A percentile compares a stretch with the other conserved stretches of the same genome.
These are phyloP conservation scores for Acanthopleura granulata DNA, from an alignment of 2,888 invertebrate species.

Conservation along the genomic window DNA sequence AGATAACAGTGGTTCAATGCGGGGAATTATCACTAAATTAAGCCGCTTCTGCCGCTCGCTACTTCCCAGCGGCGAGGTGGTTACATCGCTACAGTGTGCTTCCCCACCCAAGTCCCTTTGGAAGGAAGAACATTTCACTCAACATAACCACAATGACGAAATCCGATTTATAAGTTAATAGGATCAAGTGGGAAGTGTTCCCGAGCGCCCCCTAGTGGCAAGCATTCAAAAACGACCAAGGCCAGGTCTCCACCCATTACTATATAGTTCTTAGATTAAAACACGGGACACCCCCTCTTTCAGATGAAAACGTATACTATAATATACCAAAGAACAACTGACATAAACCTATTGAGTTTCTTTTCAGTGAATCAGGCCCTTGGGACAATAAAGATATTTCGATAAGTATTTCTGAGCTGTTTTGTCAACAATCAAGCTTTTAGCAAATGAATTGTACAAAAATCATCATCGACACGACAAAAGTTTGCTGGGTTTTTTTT, in stretches of 20 bases:
- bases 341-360: too few relatives aligned
- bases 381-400: too few relatives aligned
- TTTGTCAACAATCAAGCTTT: too few relatives aligned
- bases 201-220: background rate
- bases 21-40: background rate
- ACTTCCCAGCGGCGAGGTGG: background rate
- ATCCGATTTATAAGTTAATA: slow-evolving; percentile 3
- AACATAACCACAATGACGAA: slow-evolving; percentile 1
- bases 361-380: too few relatives aligned
- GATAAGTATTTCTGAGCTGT: too few relatives aligned
- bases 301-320: too few relatives aligned
- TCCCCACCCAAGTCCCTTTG: background rate
- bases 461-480: too few relatives aligned
- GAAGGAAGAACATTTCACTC: background rate
- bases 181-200: background rate
- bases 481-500: too few relatives aligned
- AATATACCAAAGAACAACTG: too few relatives aligned
- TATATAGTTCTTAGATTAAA: background rate
- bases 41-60: background rate
- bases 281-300: too few relatives aligned
- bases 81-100: too few relatives aligned
- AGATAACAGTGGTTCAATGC: background rate
- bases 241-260: background rate
- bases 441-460: too few relatives aligned
- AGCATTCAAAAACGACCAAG: background rate